Conservation (phyloP, 1,140 invertebrate genomes). For the Ceratitis capitata region DNA sequence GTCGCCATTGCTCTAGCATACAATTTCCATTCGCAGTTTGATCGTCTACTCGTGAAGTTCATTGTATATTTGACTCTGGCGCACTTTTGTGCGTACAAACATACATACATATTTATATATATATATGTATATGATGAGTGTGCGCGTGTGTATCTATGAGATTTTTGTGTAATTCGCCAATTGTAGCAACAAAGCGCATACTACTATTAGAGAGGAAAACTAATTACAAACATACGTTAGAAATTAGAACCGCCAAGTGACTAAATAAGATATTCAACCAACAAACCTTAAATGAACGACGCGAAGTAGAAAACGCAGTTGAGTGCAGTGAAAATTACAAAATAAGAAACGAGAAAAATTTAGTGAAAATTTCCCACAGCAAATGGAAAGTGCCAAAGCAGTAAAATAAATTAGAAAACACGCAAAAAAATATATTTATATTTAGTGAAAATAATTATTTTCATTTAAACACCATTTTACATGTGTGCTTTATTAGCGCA, state of each 20-base stretch:
- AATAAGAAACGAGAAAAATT: no score
- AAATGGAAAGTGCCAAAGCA: neutral
- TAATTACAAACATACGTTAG: neutral
- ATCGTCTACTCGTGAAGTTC: neutral
- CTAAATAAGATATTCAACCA: neutral
- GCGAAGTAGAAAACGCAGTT: neutral
- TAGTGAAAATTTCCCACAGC: neutral
- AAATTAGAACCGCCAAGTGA: neutral
- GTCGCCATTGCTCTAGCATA: neutral
- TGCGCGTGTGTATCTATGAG: neutral
- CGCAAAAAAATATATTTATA: neutral
- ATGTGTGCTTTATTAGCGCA: neutral
- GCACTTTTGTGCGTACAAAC: neutral
- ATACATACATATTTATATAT: neutral
- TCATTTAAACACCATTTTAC: neutral
- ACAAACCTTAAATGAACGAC: neutral
- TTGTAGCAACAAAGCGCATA: no score
- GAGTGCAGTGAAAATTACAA: neutral
- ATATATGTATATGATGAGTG: neutral
- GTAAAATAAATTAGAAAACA: neutral
- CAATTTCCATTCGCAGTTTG: neutral
- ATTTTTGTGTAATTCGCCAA: neutral
- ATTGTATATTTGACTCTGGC: neutral
- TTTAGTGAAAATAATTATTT: neutral
- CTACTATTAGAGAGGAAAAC: neutral